These are phyloP conservation scores for Thamnaconus septentrionalis DNA, from an alignment of 2,113 vertebrate genomes.

Conservation along the genomic window DNA sequence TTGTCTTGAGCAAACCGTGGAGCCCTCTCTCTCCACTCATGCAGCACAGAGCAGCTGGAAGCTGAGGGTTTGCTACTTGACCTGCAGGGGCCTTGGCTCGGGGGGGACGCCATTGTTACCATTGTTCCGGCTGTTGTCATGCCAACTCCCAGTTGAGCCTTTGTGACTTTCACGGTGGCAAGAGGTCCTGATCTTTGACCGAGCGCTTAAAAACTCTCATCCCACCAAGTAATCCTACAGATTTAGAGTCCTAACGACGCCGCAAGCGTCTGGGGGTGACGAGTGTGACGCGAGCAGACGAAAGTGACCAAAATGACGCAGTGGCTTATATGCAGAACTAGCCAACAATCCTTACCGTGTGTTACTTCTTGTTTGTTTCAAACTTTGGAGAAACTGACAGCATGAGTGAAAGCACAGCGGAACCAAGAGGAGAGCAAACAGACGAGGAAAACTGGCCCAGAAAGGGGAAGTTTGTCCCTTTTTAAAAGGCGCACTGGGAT, in stretches of 20 bases:
- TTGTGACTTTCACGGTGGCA: conserved; percentile 22
- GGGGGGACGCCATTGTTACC: conserved; percentile 8
- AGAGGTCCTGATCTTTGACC: conserved; percentile 36
- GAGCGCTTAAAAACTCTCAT: conserved; percentile 10
- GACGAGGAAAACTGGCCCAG: too few species aligned
- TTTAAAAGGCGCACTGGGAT: background rate
- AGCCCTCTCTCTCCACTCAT: background rate
- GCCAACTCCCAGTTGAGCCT: conserved; percentile 25
- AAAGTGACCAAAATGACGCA: too few species aligned
- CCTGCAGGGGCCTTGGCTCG: conserved; percentile 23
- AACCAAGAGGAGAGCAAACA: too few species aligned
- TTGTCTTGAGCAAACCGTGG: too few species aligned
- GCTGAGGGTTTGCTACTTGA: conserved; percentile 31
- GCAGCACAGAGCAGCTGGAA: conserved; percentile 22
- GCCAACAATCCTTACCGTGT: too few species aligned
- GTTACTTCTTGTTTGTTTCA: too few species aligned
- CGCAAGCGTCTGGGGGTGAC: background rate
- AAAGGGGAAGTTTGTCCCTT: too few species aligned
- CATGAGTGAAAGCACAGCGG: too few species aligned
- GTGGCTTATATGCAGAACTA: too few species aligned
- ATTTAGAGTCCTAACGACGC: conserved; percentile 1
- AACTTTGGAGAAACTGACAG: too few species aligned
- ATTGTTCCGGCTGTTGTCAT: conserved; percentile 37
- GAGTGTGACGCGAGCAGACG: background rate
- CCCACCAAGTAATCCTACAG: conserved; percentile 11